Evolutionary conservation across 2,113 vertebrate species (phyloP).

Genomic region (Ceuthmochares aereus): DNA sequence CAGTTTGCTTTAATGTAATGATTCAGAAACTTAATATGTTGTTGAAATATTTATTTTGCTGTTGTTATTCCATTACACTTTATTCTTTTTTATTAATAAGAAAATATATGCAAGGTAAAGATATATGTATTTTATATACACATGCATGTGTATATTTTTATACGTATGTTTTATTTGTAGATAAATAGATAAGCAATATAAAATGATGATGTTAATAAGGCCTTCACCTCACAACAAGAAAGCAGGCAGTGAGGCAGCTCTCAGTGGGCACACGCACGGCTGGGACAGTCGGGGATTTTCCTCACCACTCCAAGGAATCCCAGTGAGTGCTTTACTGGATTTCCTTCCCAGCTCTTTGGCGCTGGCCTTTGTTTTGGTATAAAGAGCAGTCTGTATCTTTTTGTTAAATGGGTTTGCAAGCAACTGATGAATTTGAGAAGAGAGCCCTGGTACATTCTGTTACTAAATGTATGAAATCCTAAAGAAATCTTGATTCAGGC

Average conservation of each 20-base stretch:
- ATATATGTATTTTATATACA: neutral
- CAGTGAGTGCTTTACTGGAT: neutral
- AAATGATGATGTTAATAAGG: neutral
- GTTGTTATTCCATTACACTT: neutral
- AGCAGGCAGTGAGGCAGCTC: neutral
- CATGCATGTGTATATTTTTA: neutral
- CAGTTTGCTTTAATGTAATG: constrained; percentile 18
- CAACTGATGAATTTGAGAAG: neutral
- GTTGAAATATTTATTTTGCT: constrained; percentile 21
- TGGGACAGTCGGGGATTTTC: neutral
- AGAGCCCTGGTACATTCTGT: neutral
- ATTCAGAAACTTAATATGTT: neutral
- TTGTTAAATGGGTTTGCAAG: neutral
- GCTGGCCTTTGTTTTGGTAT: neutral
- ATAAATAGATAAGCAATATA: neutral
- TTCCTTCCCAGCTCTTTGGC: neutral
- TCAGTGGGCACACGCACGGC: neutral
- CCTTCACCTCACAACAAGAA: neutral
- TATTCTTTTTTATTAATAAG: neutral
- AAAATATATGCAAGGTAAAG: neutral
- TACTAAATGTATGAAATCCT: neutral
- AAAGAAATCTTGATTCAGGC: neutral
- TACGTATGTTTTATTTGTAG: neutral
- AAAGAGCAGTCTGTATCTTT: neutral
- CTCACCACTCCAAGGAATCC: neutral